Base-by-base conservation (phyloP, 1,140 invertebrate species). In the Artemia franciscana region DNA sequence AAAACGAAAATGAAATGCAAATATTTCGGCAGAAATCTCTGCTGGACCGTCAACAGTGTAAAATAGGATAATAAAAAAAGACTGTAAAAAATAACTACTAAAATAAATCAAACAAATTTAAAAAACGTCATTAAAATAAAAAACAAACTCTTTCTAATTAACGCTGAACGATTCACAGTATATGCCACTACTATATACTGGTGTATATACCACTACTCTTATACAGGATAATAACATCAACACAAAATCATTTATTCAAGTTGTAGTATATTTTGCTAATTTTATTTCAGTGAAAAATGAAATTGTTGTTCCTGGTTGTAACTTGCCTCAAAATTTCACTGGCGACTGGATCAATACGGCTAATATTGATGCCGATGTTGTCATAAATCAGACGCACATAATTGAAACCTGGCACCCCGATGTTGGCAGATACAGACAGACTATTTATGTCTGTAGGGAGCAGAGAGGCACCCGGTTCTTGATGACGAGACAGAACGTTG, bases 291-390 rank as follows among this genome's bases (percentile, higher is more conserved):
- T 83, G 5, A 85, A 86, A 72, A 71, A 86, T 0, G 88, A 93
- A 76, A 80, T 87, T 12, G 87, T 96, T 0, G 84, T 85, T 62
- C 86, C 92, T 9, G 85, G 87, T 4, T 98, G 93, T 71, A 82
- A 86, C 39, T 73, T 97, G 58, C 91, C 92, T 0, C 83, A 91
- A 73, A 95, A 95, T 72, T 93, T 94, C 71, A 84, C 82, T 2
- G 93, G 93, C 7, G 80, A 86, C 28, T 98, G 93, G 92, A 91
- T 96, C 23, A 96, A 96, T 67, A 95, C 92, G 0, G 91, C 91
- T 0, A 93, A 95, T 70, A 86, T 92, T 65, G 89, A 96, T 73
- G 90, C 91, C 1, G 88, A 94, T 73, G 84, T 95, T 1, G 79
- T 80, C 15, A 92, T 98, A 57, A 97, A 97, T 73, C 85, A 91